Percentiles rank a stretch among this genome's conserved stretches.
Evolutionary conservation across 2,113 vertebrate genomes (phyloP).

Genomic region (Erythrolamprus reginae): DNA sequence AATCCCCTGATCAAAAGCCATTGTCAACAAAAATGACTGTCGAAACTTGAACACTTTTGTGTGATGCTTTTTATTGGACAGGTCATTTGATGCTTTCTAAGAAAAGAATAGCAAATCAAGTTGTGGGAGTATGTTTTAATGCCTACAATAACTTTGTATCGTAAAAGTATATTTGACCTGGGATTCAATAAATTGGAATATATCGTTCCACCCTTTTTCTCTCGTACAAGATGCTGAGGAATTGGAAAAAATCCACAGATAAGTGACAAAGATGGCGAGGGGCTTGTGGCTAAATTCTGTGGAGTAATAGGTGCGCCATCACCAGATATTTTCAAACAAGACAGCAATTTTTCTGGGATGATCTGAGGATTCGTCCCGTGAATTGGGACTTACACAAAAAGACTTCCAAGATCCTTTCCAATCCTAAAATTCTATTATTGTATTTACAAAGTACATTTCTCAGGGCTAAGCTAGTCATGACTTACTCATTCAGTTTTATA

Average conservation of each 20-base stretch:
- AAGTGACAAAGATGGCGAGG: not conserved
- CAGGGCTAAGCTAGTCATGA: not conserved
- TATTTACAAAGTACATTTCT: not conserved
- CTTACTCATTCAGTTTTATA: not conserved
- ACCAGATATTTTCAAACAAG: not conserved
- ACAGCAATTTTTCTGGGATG: not conserved
- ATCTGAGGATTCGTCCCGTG: not conserved
- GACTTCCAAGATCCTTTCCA: not conserved
- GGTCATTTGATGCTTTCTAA: not conserved
- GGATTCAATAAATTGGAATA: not conserved
- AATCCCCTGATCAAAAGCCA: not conserved
- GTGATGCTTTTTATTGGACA: not conserved
- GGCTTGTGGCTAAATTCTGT: not conserved
- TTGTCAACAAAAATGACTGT: not conserved
- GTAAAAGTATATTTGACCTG: not conserved
- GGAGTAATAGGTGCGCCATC: not conserved
- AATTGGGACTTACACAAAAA: not conserved
- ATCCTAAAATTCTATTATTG: not conserved
- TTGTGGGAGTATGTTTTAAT: not conserved
- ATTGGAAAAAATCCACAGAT: not conserved
- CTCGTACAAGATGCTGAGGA: not conserved
- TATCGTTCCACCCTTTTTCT: not conserved
- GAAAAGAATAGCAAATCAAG: not conserved
- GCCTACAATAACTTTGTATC: not conserved
- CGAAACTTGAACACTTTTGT: not conserved